A percentile compares a stretch with the other conserved stretches of the same genome.
Conservation (phyloP, 2,888 invertebrate species). For the Nomada lathburiana region DNA sequence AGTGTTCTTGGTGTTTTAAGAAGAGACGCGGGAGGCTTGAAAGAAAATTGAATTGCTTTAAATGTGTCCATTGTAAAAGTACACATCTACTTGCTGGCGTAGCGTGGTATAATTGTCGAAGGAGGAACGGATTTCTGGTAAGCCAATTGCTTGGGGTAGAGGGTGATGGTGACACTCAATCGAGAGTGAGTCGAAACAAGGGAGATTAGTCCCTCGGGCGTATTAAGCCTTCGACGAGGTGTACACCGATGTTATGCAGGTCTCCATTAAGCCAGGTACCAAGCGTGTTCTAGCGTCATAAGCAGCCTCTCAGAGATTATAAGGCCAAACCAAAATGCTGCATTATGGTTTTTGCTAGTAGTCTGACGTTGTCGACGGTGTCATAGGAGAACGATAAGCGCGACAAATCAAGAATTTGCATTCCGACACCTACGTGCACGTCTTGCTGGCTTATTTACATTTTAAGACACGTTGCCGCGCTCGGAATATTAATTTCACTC, state of each 20-base stretch:
- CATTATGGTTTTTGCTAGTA: slow-evolving; percentile 50
- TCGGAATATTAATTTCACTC: slow-evolving; percentile 60
- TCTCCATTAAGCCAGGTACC: slow-evolving; percentile 57
- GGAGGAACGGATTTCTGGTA: slow-evolving; percentile 63
- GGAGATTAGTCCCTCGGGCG: slow-evolving; percentile 66
- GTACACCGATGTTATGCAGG: slow-evolving; percentile 49
- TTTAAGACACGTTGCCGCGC: slow-evolving; percentile 55
- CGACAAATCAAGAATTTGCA: slow-evolving; percentile 69
- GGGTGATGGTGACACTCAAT: slow-evolving; percentile 61
- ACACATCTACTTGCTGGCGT: slow-evolving; percentile 16
- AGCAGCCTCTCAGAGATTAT: neutral
- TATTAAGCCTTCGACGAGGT: slow-evolving; percentile 71
- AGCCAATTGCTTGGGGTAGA: slow-evolving; percentile 59
- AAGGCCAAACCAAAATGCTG: slow-evolving; percentile 32
- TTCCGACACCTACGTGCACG: slow-evolving; percentile 57
- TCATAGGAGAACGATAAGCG: slow-evolving; percentile 58
- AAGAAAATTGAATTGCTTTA: neutral
- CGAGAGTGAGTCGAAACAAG: slow-evolving; percentile 61
- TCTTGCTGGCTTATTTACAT: slow-evolving; percentile 68
- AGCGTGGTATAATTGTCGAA: slow-evolving; percentile 48
- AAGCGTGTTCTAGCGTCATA: slow-evolving; percentile 1
- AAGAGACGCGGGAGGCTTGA: no score
- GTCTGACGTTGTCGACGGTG: slow-evolving; percentile 30
- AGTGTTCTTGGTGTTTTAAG: neutral
- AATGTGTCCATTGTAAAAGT: neutral